Percentiles rank a stretch among this genome's conserved stretches.
Evolutionary conservation across 2,113 vertebrate genomes (phyloP).

Genomic region (Synodontis membranacea): DNA sequence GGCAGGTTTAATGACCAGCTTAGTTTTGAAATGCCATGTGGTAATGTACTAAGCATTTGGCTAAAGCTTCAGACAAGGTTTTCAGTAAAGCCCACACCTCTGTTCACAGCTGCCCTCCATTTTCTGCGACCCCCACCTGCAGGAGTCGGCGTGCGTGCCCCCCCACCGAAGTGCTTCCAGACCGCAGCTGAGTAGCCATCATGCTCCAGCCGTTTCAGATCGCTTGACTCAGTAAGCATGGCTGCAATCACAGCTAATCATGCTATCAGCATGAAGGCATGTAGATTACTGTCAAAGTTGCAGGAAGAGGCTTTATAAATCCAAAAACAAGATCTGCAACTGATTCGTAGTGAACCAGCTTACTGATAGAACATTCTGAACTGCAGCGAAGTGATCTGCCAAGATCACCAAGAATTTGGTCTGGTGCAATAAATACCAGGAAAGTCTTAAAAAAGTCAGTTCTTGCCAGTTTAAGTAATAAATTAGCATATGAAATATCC

Average conservation of each 20-base stretch:
- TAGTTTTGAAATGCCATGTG: constrained; percentile 2
- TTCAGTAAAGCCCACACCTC: constrained; percentile 45
- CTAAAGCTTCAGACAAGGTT: constrained; percentile 23
- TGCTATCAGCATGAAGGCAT: constrained; percentile 46
- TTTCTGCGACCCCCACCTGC: constrained; percentile 47
- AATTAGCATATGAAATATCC: not conserved
- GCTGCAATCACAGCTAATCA: constrained; percentile 56
- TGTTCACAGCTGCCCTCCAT: constrained; percentile 50
- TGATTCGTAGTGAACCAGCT: not conserved
- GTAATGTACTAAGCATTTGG: constrained; percentile 20
- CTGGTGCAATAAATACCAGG: not conserved
- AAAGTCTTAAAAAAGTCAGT: not conserved
- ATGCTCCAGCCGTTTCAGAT: constrained; percentile 48
- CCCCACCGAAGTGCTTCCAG: constrained; percentile 72
- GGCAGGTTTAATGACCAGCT: constrained; percentile 12
- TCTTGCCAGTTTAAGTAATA: not conserved
- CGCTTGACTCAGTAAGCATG: constrained; percentile 38
- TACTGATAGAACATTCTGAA: not conserved
- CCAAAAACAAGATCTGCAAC: not conserved
- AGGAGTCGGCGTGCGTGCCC: constrained; percentile 57
- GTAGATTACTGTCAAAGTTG: constrained; percentile 53
- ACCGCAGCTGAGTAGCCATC: constrained; percentile 56
- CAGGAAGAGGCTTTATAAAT: constrained; percentile 7
- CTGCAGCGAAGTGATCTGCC: constrained; percentile 11
- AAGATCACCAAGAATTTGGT: not conserved